phyloP scores from a whole-genome alignment of 1,140 invertebrate genomes.

The Proctacanthus coquilletti region DNA sequence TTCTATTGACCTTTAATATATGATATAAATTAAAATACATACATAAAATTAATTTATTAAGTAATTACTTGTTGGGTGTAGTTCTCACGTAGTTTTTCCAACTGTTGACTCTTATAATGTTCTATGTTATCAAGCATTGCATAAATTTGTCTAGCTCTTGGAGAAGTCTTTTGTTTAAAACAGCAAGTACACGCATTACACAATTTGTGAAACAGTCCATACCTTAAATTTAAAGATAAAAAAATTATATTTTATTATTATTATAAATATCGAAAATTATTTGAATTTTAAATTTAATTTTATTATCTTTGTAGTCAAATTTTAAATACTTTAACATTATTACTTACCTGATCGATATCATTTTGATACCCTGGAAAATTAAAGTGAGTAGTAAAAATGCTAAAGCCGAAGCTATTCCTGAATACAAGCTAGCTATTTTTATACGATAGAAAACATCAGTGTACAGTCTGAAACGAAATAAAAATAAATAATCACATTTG shows the following conservation, averaged over 20 bases:
- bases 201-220: conserved; percentile 40
- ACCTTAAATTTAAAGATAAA: neutral
- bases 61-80: conserved; percentile 67
- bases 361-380: conserved; percentile 52
- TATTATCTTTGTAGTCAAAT: too few species aligned
- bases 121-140: conserved; percentile 80
- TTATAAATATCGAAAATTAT: too few species aligned
- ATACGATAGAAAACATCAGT: conserved; percentile 70
- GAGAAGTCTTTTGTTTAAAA: conserved; percentile 50
- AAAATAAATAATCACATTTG: conserved; percentile 6
- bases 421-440: conserved; percentile 66
- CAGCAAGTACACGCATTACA: conserved; percentile 46
- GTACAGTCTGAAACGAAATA: conserved; percentile 35
- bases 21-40: conserved; percentile 1
- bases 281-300: too few species aligned
- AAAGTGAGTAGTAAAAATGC: conserved; percentile 66
- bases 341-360: conserved; percentile 51
- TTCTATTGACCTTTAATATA: conserved; percentile 55
- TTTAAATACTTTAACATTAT: too few species aligned
- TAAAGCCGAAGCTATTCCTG: conserved; percentile 60
- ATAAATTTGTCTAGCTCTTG: conserved; percentile 65
- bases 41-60: conserved; percentile 4
- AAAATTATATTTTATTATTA: too few species aligned
- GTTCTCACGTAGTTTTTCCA: conserved; percentile 77
- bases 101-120: conserved; percentile 72